Conservation (phyloP, 2,888 invertebrate genomes). For the Branchipolynoe longqiensis region DNA sequence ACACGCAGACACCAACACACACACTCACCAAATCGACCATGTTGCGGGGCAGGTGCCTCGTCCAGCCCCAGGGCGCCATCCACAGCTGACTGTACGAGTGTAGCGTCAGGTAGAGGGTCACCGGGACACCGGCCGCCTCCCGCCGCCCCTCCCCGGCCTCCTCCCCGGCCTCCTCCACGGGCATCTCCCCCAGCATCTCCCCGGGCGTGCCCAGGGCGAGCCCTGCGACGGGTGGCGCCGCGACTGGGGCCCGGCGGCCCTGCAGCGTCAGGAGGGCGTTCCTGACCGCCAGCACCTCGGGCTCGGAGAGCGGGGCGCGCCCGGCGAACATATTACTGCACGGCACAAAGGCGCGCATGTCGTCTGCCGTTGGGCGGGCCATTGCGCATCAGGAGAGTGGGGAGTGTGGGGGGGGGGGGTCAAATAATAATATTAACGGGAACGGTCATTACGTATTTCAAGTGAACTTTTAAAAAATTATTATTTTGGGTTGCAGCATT, state of each 20-base stretch:
- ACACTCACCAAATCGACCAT: conserved; percentile 70
- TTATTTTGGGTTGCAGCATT: no score
- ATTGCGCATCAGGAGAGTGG: no score
- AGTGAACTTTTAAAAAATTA: no score
- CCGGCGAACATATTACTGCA: conserved; percentile 70
- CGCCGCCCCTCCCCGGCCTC: no score
- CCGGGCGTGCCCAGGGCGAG: no score
- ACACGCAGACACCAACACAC: no score
- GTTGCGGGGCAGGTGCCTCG: conserved; percentile 70
- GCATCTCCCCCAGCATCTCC: no score
- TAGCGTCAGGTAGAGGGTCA: conserved; percentile 85
- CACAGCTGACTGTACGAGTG: conserved; percentile 88
- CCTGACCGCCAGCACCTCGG: conserved; percentile 65
- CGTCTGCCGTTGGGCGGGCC: background rate
- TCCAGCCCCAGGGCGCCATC: conserved; percentile 82
- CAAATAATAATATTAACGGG: background rate
- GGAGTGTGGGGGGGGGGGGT: background rate
- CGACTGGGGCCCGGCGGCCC: background rate
- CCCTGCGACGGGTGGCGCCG: background rate
- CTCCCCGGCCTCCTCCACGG: no score
- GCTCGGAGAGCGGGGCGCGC: conserved; percentile 64
- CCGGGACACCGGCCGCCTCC: background rate
- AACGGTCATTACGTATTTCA: no score
- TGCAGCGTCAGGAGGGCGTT: conserved; percentile 59
- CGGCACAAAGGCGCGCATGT: conserved; percentile 53